Evolutionary conservation across 1,140 invertebrate genomes (phyloP), one percentile per base, ranked within the genome.

Genomic region (Frieseomelitta varia): DNA sequence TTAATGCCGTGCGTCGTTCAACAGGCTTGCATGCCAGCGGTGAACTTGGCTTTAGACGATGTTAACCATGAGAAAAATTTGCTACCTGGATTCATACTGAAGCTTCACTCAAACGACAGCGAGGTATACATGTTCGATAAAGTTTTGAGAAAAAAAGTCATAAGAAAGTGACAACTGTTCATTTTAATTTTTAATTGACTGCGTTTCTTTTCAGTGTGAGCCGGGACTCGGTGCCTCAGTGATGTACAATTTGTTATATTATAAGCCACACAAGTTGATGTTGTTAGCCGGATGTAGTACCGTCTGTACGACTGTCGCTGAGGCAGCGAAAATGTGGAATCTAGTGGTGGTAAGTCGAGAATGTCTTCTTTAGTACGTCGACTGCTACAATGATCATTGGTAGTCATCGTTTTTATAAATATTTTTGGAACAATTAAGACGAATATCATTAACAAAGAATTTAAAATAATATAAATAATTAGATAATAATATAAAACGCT

Each of bases 261-360:
- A 99, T 93, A 97, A 97, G 78, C 99, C 99, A 34, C 97, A 98
- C 90, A 99, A 99, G 95, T 95, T 99, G 86, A 98, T 99, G 96
- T 95, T 99, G 74, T 95, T 99, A 51, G 98, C 98, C 10, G 99
- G 99, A 73, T 99, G 99, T 94, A 99, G 98, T 88, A 99, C 99
- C 4, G 99, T 99, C n/a, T 99, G 99, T 91, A 99, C 99, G 15
- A 99, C 99, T 68, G 98, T 99, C 1, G 99, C 99, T 1, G 99
- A 99, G 95, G 98, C 99, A 55, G 99, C 99, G 51, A 99, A 99
- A 95, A 99, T 99, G 98, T 99, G 99, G 99, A 99, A 99, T 95
- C 96, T 99, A 65, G 97, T 99, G 92, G 99, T 99, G 95, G 99
- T 99, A 96, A 97, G 97, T 96, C 6, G 1, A 51, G 17, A 27